Evolutionary conservation across 2,888 invertebrate species (phyloP).

Genomic region (Leistus spinibarbis): DNA sequence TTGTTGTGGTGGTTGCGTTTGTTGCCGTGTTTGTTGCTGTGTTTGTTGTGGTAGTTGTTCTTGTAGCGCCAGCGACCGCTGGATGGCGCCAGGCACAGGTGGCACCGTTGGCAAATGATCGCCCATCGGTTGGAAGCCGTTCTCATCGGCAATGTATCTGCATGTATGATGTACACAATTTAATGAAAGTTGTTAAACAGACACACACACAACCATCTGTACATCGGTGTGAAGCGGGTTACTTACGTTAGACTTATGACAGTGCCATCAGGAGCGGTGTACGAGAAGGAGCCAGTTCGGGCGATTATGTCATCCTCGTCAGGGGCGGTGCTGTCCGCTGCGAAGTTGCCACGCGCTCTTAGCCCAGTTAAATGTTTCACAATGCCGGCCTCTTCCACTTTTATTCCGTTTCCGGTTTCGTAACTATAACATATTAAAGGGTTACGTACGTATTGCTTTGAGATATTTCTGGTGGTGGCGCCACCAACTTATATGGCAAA

Average conservation of each 20-base stretch:
- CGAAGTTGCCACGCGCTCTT: conserved; percentile 53
- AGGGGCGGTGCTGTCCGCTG: conserved; percentile 50
- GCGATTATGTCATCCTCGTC: conserved; percentile 63
- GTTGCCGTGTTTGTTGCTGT: conserved; percentile 41
- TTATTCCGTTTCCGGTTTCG: conserved; percentile 80
- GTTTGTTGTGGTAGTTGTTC: conserved; percentile 39
- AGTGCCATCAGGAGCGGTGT: conserved; percentile 73
- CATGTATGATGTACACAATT: background rate
- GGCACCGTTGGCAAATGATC: conserved; percentile 67
- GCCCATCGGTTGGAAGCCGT: conserved; percentile 72
- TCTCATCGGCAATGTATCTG: conserved; percentile 74
- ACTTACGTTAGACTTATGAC: conserved; percentile 65
- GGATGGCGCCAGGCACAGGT: conserved; percentile 53
- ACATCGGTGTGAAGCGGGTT: conserved; percentile 2
- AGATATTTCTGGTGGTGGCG: background rate
- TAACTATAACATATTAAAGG: conserved; percentile 60
- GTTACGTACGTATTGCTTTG: background rate
- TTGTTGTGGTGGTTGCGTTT: conserved; percentile 39
- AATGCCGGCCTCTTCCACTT: conserved; percentile 74
- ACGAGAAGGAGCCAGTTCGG: conserved; percentile 71
- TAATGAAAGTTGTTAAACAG: background rate
- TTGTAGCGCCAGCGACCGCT: conserved; percentile 35
- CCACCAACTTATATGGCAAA: background rate
- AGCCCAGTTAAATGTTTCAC: conserved; percentile 66
- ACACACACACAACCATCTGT: background rate